These are phyloP conservation scores for Cecidostiba fungosa DNA, from an alignment of 2,888 invertebrate species.

Conservation along the genomic window DNA sequence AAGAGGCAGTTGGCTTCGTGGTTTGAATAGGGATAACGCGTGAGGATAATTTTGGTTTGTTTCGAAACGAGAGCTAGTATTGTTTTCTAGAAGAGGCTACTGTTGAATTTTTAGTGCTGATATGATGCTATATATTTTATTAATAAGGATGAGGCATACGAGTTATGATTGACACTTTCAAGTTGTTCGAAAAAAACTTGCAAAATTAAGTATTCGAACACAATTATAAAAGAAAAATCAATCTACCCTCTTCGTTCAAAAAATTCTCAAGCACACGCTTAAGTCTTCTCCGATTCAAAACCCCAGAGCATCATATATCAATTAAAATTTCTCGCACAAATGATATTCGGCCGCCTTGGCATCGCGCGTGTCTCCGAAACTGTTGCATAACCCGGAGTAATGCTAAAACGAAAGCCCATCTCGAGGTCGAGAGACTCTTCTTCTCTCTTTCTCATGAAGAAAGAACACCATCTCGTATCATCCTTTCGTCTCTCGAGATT, in stretches of 20 bases:
- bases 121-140: background rate
- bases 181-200: no score
- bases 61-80: background rate
- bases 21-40: background rate
- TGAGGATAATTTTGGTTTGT: background rate
- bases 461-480: no score
- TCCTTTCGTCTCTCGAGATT: background rate
- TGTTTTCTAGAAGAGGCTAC: background rate
- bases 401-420: conserved; percentile 16
- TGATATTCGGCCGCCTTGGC: background rate
- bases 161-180: no score
- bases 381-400: background rate
- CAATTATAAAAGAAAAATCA: no score
- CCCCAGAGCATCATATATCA: background rate
- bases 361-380: background rate
- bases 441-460: background rate
- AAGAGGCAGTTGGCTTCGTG: background rate
- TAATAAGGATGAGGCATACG: background rate
- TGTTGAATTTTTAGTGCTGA: background rate
- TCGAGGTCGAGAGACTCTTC: conserved; percentile 12
- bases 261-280: background rate
- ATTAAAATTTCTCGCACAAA: background rate
- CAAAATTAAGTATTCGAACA: no score
- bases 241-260: no score
- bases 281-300: background rate